Evolutionary conservation across 2,888 invertebrate species (phyloP).

Genomic region (Dastarcus helophoroides): DNA sequence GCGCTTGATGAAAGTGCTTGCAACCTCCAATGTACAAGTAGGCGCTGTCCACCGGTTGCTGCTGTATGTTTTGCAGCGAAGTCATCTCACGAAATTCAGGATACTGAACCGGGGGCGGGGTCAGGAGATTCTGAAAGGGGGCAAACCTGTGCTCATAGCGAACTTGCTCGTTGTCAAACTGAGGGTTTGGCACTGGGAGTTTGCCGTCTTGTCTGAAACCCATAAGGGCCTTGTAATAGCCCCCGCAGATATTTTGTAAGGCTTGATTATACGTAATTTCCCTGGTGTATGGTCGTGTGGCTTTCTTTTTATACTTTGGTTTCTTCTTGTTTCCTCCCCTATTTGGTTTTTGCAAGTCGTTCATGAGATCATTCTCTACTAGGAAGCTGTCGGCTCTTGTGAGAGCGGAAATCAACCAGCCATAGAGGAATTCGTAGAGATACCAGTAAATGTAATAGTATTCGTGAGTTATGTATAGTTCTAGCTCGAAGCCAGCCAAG

Average conservation of each 20-base stretch:
- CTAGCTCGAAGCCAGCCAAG: conserved; percentile 87
- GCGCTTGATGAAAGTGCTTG: conserved; percentile 86
- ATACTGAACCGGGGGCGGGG: conserved; percentile 87
- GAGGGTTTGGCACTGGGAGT: conserved; percentile 69
- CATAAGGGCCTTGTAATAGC: conserved; percentile 89
- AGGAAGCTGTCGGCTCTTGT: conserved; percentile 80
- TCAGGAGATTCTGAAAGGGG: conserved; percentile 74
- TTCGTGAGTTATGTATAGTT: conserved; percentile 92
- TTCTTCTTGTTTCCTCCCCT: conserved; percentile 54
- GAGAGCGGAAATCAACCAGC: conserved; percentile 85
- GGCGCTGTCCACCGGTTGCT: conserved; percentile 40
- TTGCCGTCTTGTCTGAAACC: conserved; percentile 83
- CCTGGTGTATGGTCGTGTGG: conserved; percentile 59
- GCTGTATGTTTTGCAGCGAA: conserved; percentile 45
- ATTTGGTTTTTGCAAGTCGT: conserved; percentile 38
- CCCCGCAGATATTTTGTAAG: conserved; percentile 88
- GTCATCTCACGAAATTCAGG: conserved; percentile 81
- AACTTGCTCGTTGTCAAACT: conserved; percentile 89
- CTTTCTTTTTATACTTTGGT: conserved; percentile 45
- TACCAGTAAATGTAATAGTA: conserved; percentile 96
- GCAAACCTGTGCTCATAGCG: conserved; percentile 90
- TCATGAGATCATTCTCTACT: conserved; percentile 49
- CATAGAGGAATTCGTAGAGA: conserved; percentile 86
- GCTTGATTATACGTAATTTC: conserved; percentile 87
- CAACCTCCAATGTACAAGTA: conserved; percentile 73